Base-by-base conservation (phyloP, 1,140 invertebrate genomes). In the Drosophila tristis region DNA sequence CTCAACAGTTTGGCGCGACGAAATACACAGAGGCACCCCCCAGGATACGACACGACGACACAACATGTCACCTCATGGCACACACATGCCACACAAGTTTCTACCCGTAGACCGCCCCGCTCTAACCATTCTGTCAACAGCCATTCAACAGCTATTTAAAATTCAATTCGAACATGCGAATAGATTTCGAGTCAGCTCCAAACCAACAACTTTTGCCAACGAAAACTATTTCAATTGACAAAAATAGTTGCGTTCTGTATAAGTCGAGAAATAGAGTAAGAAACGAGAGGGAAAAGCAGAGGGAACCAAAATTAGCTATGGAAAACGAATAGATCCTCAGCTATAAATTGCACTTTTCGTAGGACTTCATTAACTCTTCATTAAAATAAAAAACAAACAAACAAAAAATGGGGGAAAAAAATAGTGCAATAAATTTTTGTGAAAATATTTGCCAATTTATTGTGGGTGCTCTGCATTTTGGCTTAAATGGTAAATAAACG, bases 401-500 rank as follows among this genome's bases (percentile, higher is more conserved):
- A 35, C 25, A 44, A 60, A 67, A 67, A 61, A 67, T 13, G 45
- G 8, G 13, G 25, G 16, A 59, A 65, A 74, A 29, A 59, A 65
- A 68, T 23, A 43, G 16, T 29, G 35, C 35, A 39, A 44, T 65
- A 45, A 55, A 45, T 48, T 67, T 57, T 55, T 43, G 31, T 51
- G 31, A 57, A 75, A 78, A 78, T 78, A 55, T 74, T 66, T 85
- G 53, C 54, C 49, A 51, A 48, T 48, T 54, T 49, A 4, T 51
- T 49, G 25, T 57, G 51, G 20, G 43, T 29, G 13, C 47, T 57
- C 54, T 44, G 47, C 39, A 50, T 59, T 66, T 66, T 73, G 76
- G 72, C 75, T 77, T 84, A 61, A 70, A 75, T 76, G 72, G 63
- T 64, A 80, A 87, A 87, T 80, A 89, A 71, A 84, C 64, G 79